Evolutionary conservation across 2,113 vertebrate species (phyloP).

Genomic region (Scomber scombrus): DNA sequence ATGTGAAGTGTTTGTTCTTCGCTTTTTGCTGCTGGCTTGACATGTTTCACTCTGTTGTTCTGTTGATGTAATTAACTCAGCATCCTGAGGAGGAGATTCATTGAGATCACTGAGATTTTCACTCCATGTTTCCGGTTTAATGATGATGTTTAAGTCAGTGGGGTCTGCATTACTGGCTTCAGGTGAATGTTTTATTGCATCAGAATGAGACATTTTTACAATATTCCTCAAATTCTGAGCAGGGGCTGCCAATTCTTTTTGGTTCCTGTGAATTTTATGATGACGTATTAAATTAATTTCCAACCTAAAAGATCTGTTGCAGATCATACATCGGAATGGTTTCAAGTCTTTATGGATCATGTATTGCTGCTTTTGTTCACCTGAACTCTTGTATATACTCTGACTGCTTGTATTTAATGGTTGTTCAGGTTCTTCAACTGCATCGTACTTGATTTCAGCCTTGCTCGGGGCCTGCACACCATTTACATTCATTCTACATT

Average conservation of each 20-base stretch:
- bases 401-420: neutral
- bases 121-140: constrained; percentile 32
- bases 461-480: neutral
- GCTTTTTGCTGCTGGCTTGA: constrained; percentile 25
- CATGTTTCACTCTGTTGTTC: neutral
- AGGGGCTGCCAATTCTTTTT: neutral
- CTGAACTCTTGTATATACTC: neutral
- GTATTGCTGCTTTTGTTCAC: constrained; percentile 21
- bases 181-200: neutral
- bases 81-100: constrained; percentile 5
- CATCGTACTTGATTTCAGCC: constrained; percentile 13
- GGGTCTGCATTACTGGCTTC: constrained; percentile 1
- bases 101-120: neutral
- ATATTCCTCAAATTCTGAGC: neutral
- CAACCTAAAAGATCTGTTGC: constrained; percentile 38
- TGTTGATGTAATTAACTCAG: neutral
- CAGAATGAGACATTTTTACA: constrained; percentile 5
- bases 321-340: constrained; percentile 43
- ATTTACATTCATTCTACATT: constrained; percentile 42
- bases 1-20: constrained; percentile 74
- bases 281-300: constrained; percentile 39
- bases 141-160: constrained; percentile 19
- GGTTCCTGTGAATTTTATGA: constrained; percentile 18
- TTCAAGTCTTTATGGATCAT: constrained; percentile 18
- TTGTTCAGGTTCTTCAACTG: constrained; percentile 1